A percentile compares a stretch with the other conserved stretches of the same genome.
phyloP scores from a whole-genome alignment of 2,888 invertebrate genomes.

The Parnassius orleans region DNA sequence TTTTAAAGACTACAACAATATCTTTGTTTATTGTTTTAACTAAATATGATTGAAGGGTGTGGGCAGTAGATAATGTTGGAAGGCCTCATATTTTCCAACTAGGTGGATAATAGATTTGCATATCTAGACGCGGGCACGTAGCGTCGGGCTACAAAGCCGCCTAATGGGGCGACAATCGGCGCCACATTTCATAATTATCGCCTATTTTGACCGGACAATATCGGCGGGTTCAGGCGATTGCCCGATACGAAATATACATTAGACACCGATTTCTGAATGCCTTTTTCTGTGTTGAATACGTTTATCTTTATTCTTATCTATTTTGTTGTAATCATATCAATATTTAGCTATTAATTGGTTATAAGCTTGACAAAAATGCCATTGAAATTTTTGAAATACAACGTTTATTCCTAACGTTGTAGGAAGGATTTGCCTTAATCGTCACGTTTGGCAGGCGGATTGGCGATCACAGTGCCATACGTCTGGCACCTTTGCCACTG shows the following conservation, averaged over 20 bases:
- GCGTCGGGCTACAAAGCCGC: conserved; percentile 63
- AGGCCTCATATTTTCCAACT: conserved; percentile 31
- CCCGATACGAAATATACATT: conserved; percentile 45
- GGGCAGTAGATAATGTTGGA: conserved; percentile 13
- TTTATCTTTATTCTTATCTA: background rate
- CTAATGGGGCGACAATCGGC: conserved; percentile 74
- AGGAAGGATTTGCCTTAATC: too few species aligned
- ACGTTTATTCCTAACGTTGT: too few species aligned
- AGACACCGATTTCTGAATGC: conserved; percentile 34
- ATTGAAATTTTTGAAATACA: too few species aligned
- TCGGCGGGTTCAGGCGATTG: conserved; percentile 55
- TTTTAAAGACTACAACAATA: background rate
- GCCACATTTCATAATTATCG: conserved; percentile 78
- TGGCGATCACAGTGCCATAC: too few species aligned
- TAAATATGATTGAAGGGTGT: conserved; percentile 16
- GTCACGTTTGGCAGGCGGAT: too few species aligned
- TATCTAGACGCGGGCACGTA: conserved; percentile 59
- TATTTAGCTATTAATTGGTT: background rate
- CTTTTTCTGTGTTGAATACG: background rate
- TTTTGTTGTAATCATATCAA: background rate
- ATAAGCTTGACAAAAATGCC: too few species aligned
- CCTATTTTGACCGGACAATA: conserved; percentile 75
- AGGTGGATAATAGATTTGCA: conserved; percentile 54
- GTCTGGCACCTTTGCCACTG: too few species aligned
- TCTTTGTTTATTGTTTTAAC: background rate